Percentiles rank a stretch among this genome's conserved stretches.
phyloP scores from a whole-genome alignment of 2,888 invertebrate species.

The Acanthosoma haemorrhoidale region DNA sequence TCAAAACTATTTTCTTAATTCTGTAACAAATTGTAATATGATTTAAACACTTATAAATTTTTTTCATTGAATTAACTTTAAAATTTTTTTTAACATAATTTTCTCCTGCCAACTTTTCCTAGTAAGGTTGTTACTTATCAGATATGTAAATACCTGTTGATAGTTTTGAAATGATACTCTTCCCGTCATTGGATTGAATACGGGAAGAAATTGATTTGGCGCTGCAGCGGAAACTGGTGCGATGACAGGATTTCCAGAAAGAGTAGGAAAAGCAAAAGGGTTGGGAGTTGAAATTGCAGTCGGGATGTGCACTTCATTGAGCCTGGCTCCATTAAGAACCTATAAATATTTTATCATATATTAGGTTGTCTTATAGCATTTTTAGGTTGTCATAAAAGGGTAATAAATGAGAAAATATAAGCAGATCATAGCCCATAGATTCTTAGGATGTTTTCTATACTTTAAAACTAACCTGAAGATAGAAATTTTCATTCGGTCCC shows the following conservation, averaged over 20 bases:
- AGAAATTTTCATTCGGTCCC: neutral
- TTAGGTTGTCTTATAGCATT: neutral
- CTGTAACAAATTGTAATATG: too few species aligned
- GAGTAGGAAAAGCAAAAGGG: conserved; percentile 37
- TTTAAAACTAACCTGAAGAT: conserved; percentile 9
- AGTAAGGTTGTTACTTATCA: neutral
- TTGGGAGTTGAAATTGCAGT: conserved; percentile 40
- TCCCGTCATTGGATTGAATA: conserved; percentile 3
- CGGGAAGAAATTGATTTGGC: neutral
- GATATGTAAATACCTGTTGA: neutral
- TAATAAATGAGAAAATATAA: neutral
- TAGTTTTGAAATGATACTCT: conserved; percentile 1
- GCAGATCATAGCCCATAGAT: neutral
- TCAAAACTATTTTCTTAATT: too few species aligned
- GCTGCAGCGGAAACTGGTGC: conserved; percentile 7
- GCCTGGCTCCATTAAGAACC: neutral
- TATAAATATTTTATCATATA: neutral
- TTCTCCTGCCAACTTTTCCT: too few species aligned
- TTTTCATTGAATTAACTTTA: too few species aligned
- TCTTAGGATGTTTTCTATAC: neutral
- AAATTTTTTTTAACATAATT: too few species aligned
- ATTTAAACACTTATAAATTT: too few species aligned
- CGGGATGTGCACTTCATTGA: conserved; percentile 35
- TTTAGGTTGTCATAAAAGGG: neutral
- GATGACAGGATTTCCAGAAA: conserved; percentile 34